Evolutionary conservation across 2,113 vertebrate species (phyloP).

Genomic region (Phalacrocorax carbo): DNA sequence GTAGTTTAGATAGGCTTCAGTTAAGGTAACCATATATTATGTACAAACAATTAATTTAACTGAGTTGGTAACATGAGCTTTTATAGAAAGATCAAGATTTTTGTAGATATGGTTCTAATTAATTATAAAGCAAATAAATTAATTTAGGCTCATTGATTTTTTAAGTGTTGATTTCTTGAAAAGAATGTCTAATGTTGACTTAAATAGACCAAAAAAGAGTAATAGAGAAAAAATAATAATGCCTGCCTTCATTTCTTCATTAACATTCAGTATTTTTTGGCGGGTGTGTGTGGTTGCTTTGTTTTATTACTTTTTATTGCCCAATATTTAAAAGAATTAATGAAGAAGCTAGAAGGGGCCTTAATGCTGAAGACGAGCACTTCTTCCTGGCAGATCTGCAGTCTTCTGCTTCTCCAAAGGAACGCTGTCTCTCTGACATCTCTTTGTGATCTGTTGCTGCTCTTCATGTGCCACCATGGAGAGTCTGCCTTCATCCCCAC

Average conservation of each 20-base stretch:
- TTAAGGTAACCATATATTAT: neutral
- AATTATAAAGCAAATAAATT: neutral
- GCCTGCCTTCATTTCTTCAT: neutral
- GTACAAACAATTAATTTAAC: neutral
- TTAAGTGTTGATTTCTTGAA: neutral
- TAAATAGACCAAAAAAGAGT: neutral
- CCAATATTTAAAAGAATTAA: neutral
- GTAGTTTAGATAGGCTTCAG: neutral
- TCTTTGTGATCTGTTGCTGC: neutral
- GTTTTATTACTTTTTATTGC: neutral
- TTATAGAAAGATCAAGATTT: neutral
- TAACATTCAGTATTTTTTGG: neutral
- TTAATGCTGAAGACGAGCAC: neutral
- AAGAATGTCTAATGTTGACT: neutral
- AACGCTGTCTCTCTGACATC: neutral
- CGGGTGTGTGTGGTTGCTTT: neutral
- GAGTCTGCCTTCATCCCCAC: neutral
- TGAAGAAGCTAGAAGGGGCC: neutral
- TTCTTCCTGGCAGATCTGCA: neutral
- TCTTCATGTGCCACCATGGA: accelerated
- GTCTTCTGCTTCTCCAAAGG: neutral
- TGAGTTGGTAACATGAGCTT: neutral
- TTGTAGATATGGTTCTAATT: neutral
- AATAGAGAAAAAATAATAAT: neutral
- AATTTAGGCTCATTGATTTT: neutral